Evolutionary conservation across 2,888 invertebrate genomes (phyloP), one percentile per base, ranked within the genome.

Genomic region (Spicauda simplicius): DNA sequence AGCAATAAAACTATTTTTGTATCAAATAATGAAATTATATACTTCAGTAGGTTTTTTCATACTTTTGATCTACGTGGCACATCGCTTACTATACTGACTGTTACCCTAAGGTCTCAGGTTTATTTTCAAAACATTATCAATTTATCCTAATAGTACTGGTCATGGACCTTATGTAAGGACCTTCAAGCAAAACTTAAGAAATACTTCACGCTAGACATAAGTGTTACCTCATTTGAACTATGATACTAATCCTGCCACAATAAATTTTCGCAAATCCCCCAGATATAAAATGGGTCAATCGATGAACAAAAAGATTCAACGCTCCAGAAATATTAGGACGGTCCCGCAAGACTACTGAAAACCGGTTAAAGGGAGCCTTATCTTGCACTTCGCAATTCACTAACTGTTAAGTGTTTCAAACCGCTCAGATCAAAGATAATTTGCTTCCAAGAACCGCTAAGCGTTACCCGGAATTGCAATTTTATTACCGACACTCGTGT

Each of bases 381-480:
- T 64, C 64, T 64, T 52, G 53, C 58, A 58, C 41, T 53, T 53
- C 53, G 64, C 58, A 64, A 50, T 64, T 64, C 58, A 53, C 53
- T 20, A 58, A 64, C 48, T 64, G 57, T 57, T 58, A 64, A 64
- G 64, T 64, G 58, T 64, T 64, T 64, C 64, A 64, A 18, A 58
- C 64, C 56, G 57, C 57, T 64, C 56, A 64, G 57, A 64, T 64
- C 64, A 64, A 20, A 58, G 58, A 64, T 64, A 64, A 64, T 58
- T 58, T 25, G 58, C 41, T 58, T 20, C 58, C 52, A 58, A 58
- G 58, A 53, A 64, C 56, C 16, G 50, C 41, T 59, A 25, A 48
- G 45, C 45, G 10, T 48, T 48, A 16, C 16, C 16, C 10, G n/a
- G n/a, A n/a, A n/a, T n/a, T 1, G 41, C 7, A 41, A 14, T 41